Evolutionary conservation across 2,888 invertebrate species (phyloP), one percentile per base, ranked within the genome.

Genomic region (Arenicola marina): DNA sequence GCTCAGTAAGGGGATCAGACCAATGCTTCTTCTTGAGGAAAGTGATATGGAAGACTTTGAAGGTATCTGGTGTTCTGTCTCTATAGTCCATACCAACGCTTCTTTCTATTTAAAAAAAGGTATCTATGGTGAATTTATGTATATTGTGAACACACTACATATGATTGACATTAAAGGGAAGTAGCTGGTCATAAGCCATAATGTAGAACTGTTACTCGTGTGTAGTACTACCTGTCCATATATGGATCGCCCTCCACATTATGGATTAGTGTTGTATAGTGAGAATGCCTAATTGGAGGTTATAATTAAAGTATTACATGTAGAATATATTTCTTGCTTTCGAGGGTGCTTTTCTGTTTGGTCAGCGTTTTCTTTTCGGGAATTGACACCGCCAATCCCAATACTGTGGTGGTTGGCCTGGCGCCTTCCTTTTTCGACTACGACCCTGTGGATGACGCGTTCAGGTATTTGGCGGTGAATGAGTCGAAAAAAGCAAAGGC

Each of bases 391-490:
- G 66, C 84, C 4, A 78, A 86, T 66, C 87, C 86, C 0, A 87
- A 92, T 85, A 87, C 91, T 2, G 92, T 93, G 0, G 88, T 92
- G 11, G 85, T 93, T 57, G 93, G 92, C 0, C 83, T 93, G 66
- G 91, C 92, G 11, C 92, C 92, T 0, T 87, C 87, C n/a, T 87
- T 88, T 72, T 92, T 93, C 79, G 83, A 90, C 78, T 92, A 92
- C 76, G 86, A 88, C 29, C 83, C 85, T 57, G 80, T 93, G 74
- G 92, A 91, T 76, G 84, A 87, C 75, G 92, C 92, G 0, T 92
- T 86, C 69, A 75, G 80, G 81, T 82, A 63, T 58, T 64, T 61
- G 4, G 28, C n/a, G 3, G 7, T 18, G 7, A 48, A 48, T 7
- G 21, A 18, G 21, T 11, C 7, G 11, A 18, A n/a, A n/a, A n/a